A percentile compares a stretch with the other conserved stretches of the same genome.
Conservation (phyloP, 2,113 vertebrate genomes). For the Eublepharis macularius region DNA sequence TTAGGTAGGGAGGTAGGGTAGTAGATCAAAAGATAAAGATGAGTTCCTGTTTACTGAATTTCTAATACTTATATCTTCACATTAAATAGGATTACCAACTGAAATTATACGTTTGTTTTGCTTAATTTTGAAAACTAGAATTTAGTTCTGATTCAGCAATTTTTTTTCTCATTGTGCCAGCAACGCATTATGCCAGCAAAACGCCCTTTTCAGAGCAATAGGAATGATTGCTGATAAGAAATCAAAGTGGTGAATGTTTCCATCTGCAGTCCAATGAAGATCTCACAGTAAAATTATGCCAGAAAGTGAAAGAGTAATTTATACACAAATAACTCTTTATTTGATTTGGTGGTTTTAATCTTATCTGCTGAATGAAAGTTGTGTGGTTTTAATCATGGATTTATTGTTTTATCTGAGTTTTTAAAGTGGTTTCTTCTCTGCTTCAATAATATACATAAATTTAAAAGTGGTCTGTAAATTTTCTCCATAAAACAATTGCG, state of each 20-base stretch:
- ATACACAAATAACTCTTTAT: background rate
- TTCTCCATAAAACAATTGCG: background rate
- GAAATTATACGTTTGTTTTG: background rate
- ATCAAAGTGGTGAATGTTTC: background rate
- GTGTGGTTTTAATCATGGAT: background rate
- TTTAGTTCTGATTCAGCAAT: background rate
- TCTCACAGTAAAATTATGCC: background rate
- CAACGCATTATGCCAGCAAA: too few species aligned
- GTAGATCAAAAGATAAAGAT: too few species aligned
- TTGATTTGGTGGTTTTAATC: background rate
- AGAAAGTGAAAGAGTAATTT: background rate
- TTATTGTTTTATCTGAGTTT: background rate
- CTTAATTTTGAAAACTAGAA: background rate
- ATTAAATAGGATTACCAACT: background rate
- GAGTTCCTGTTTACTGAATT: background rate
- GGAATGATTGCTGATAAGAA: background rate
- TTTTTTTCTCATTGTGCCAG: background rate
- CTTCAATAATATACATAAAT: background rate
- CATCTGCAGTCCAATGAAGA: background rate
- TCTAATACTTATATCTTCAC: background rate
- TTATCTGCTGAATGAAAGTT: background rate
- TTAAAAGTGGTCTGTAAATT: background rate
- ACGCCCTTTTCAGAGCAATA: background rate
- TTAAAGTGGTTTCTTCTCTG: background rate
- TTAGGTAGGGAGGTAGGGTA: too few species aligned